Percentiles rank a stretch among this genome's conserved stretches.
phyloP scores from a whole-genome alignment of 2,888 invertebrate species.

The Dendrolimus houi region DNA sequence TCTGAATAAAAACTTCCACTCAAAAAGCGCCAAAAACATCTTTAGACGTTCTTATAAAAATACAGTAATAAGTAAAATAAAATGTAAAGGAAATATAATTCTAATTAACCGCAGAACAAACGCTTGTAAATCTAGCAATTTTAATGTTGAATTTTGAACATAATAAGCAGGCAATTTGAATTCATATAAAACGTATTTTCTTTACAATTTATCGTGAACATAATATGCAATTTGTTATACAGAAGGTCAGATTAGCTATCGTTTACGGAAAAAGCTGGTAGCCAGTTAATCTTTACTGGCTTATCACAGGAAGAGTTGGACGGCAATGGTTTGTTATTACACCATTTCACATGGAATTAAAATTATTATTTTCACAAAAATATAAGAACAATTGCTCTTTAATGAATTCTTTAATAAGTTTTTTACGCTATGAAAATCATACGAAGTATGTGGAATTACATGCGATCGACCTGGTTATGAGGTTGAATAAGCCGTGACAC shows the following conservation, averaged over 20 bases:
- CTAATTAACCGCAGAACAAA: background rate
- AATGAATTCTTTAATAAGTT: too few relatives aligned
- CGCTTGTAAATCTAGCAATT: background rate
- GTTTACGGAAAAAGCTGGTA: slow-evolving; percentile 3
- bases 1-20: too few relatives aligned
- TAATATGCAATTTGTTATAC: background rate
- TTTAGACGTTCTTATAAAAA: too few relatives aligned
- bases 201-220: background rate
- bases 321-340: background rate
- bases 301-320: slow-evolving; percentile 12
- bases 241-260: slow-evolving; percentile 5
- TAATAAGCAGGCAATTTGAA: background rate
- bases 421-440: too few relatives aligned
- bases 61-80: background rate
- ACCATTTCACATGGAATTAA: slow-evolving; percentile 2
- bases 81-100: background rate
- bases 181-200: background rate
- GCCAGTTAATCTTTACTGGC: background rate
- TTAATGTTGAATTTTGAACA: background rate
- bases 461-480: too few relatives aligned
- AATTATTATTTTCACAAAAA: background rate
- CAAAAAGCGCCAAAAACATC: too few relatives aligned
- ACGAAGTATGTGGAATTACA: too few relatives aligned
- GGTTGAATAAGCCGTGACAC: too few relatives aligned
- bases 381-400: too few relatives aligned